Base-by-base conservation (phyloP, 1,140 invertebrate genomes). In the Metopolophium dirhodum region DNA sequence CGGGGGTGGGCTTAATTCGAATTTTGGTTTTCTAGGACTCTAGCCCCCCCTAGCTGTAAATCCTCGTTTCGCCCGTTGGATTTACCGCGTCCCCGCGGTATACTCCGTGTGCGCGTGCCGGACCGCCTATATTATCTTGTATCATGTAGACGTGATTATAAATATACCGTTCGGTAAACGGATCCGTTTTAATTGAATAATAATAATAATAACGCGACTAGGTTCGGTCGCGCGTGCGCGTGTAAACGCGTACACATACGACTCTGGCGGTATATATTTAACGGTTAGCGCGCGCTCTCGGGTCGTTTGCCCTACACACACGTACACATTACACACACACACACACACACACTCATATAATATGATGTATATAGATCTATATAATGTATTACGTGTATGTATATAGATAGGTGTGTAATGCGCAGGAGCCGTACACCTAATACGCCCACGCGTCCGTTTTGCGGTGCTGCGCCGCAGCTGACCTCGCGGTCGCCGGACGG, bases 171-270 rank as follows among this genome's bases (percentile, higher is more conserved):
- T 88, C 7, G n/a, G 86, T 49, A 89, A 89, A 89, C 51, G 88
- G 35, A 57, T 89, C 22, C n/a, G 49, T 54, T 89, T 89, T 89
- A 89, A 89, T 89, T 89, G 47, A 89, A 89, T 54, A 89, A 89
- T 89, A 89, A 89, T 86, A 86, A 45, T 54, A 1, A 89, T 9
- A 47, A 8, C 45, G 7, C 37, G 47, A 35, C 37, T 8, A 2
- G 30, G 88, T 41, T 7, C 45, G 26, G 30, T 49, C 86, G 86
- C 49, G 22, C 51, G n/a, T 54, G 51, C 51, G 20, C 88, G 51
- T 89, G 35, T 54, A 88, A 51, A n/a, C 47, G 30, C 7, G 30
- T 35, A 51, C 35, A 51, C 35, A 87, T 22, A 35, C n/a, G 2
- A 57, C 37, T 51, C 18, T 26, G 3, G 8, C 8, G 9, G 23